These are phyloP conservation scores for Xiphorhynchus elegans DNA, from an alignment of 2,113 vertebrate genomes.

Conservation along the genomic window DNA sequence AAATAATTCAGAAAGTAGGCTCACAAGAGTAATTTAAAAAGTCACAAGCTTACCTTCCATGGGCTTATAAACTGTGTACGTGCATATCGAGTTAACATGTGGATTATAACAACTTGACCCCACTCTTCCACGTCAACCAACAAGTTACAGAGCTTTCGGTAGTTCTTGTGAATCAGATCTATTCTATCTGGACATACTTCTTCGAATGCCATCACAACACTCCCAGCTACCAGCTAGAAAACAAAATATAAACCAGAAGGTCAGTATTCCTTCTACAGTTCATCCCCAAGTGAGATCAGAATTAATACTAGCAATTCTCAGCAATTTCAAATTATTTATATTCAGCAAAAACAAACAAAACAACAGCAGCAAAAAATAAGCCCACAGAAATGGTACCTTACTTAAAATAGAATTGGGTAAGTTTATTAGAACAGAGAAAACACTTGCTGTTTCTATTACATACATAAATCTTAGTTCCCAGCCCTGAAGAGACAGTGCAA, in stretches of 20 bases:
- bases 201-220: slow-evolving; percentile 97
- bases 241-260: slow-evolving; percentile 54
- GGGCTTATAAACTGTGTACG: slow-evolving; percentile 94
- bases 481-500: slow-evolving; percentile 16
- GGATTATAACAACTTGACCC: slow-evolving; percentile 98
- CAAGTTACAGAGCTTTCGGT: slow-evolving; percentile 94
- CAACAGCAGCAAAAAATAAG: background rate
- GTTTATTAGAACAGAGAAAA: slow-evolving; percentile 5
- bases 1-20: background rate
- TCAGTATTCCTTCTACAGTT: slow-evolving; percentile 13
- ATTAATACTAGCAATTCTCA: background rate
- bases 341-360: background rate
- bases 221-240: slow-evolving; percentile 92
- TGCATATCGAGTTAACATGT: slow-evolving; percentile 96
- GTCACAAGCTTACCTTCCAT: slow-evolving; percentile 85
- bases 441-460: slow-evolving; percentile 3
- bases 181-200: slow-evolving; percentile 98
- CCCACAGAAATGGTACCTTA: background rate
- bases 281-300: background rate
- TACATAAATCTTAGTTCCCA: slow-evolving; percentile 48
- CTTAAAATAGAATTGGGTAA: background rate
- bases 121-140: slow-evolving; percentile 97
- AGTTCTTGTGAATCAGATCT: slow-evolving; percentile 98
- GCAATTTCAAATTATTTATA: background rate
- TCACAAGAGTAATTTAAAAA: background rate